Evolutionary conservation across 1,140 invertebrate species (phyloP).

Genomic region (Pseudomyrmex cubaensis): DNA sequence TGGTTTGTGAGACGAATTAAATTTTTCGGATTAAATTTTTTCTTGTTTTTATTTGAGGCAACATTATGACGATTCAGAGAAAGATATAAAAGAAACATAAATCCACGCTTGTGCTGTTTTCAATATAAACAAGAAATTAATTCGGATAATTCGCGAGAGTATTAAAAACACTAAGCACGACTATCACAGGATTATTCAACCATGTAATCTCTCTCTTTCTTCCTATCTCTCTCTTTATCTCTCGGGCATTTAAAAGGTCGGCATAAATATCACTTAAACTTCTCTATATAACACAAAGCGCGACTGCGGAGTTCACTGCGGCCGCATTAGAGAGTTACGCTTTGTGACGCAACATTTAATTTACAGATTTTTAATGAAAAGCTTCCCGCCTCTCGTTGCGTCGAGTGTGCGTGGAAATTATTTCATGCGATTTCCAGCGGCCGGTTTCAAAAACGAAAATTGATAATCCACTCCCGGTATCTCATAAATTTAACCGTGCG

Average conservation of each 20-base stretch:
- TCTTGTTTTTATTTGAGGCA: too few species aligned
- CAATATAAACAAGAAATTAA: not conserved
- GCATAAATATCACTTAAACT: not conserved
- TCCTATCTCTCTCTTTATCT: too few species aligned
- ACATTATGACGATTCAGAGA: not conserved
- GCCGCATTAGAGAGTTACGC: not conserved
- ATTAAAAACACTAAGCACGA: not conserved
- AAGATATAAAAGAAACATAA: not conserved
- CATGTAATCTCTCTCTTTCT: not conserved
- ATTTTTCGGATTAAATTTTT: not conserved
- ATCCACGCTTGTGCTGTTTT: not conserved
- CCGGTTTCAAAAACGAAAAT: slow-evolving; percentile 27
- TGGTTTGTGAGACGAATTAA: not conserved
- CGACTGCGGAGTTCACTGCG: not conserved
- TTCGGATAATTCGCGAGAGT: not conserved
- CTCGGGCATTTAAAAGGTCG: not conserved
- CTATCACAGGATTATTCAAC: not conserved
- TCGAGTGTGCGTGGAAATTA: not conserved
- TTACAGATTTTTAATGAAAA: slow-evolving; percentile 30
- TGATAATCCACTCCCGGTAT: slow-evolving; percentile 11
- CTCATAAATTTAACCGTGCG: slow-evolving; percentile 40
- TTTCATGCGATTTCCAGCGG: not conserved
- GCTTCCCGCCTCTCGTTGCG: not conserved
- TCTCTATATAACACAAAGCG: not conserved
- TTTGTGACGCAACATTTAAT: slow-evolving; percentile 10